Evolutionary conservation across 2,797 vertebrate genomes (phyloP).

Genomic region (Esox masquinongy): DNA sequence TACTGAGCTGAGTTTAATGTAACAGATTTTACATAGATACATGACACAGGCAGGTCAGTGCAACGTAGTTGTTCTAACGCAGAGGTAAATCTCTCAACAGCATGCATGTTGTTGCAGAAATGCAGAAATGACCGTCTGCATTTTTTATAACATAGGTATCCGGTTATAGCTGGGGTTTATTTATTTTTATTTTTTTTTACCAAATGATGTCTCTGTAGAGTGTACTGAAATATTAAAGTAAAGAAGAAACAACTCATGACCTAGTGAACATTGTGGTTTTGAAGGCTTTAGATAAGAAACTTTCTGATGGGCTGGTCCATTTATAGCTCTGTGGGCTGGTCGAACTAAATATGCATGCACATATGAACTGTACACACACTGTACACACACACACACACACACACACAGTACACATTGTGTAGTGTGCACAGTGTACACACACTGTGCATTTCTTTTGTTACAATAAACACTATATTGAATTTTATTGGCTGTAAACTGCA

Average conservation of each 20-base stretch:
- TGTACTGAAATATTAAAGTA: conserved; percentile 58
- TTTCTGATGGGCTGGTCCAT: too few relatives aligned
- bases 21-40: not conserved
- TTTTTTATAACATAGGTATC: conserved; percentile 50
- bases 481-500: not conserved
- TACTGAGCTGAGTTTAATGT: not conserved
- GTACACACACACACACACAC: not conserved
- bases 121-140: conserved; percentile 56
- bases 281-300: not conserved
- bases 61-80: not conserved
- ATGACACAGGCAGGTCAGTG: not conserved
- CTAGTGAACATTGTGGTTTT: not conserved
- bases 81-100: conserved; percentile 16
- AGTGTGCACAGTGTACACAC: not conserved
- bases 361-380: not conserved
- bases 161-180: conserved; percentile 33
- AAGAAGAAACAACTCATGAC: conserved; percentile 45
- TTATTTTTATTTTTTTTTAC: conserved; percentile 32
- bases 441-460: not conserved
- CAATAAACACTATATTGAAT: not conserved
- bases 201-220: conserved; percentile 33
- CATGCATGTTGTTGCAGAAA: conserved; percentile 58
- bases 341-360: not conserved
- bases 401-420: not conserved
- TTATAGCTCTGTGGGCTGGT: too few relatives aligned